Evolutionary conservation across 2,888 invertebrate genomes (phyloP).

Genomic region (Amblyteles armatorius): DNA sequence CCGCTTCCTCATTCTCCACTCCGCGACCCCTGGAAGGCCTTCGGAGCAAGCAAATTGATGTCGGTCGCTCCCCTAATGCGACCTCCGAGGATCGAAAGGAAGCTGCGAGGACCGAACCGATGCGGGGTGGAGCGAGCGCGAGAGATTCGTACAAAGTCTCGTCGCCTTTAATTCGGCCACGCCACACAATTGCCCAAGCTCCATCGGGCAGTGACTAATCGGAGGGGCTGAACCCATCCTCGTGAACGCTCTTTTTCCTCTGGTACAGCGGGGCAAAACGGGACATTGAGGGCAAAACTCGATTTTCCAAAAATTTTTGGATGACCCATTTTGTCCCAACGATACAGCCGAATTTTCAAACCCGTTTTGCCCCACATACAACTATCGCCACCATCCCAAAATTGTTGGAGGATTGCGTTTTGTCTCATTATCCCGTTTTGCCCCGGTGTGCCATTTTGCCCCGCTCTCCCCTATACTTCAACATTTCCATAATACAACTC

Average conservation of each 20-base stretch:
- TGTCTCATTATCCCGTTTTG: too few relatives aligned
- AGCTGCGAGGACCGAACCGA: slow-evolving; percentile 11
- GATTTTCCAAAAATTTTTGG: too few relatives aligned
- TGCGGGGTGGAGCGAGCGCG: slow-evolving; percentile 26
- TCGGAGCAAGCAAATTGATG: slow-evolving; percentile 60
- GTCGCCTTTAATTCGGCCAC: slow-evolving; percentile 73
- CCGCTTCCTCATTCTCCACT: slow-evolving; percentile 12
- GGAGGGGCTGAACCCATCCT: slow-evolving; percentile 58
- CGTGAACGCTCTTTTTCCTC: slow-evolving; percentile 11
- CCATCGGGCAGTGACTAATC: slow-evolving; percentile 71
- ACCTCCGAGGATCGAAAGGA: slow-evolving; percentile 57
- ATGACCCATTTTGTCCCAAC: too few relatives aligned
- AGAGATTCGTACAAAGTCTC: slow-evolving; percentile 66
- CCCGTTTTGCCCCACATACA: too few relatives aligned
- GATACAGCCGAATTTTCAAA: too few relatives aligned
- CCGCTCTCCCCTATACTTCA: too few relatives aligned
- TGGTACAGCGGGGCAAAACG: too few relatives aligned
- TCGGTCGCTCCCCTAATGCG: slow-evolving; percentile 56
- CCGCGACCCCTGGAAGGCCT: slow-evolving; percentile 26
- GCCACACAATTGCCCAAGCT: slow-evolving; percentile 59
- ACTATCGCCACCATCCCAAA: too few relatives aligned
- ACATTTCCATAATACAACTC: too few relatives aligned
- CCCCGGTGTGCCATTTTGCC: too few relatives aligned
- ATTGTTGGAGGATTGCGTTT: too few relatives aligned
- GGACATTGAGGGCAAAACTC: too few relatives aligned